phyloP scores from a whole-genome alignment of 92 coral and sea anemone genomes.

The Palythoa caribaeorum region DNA sequence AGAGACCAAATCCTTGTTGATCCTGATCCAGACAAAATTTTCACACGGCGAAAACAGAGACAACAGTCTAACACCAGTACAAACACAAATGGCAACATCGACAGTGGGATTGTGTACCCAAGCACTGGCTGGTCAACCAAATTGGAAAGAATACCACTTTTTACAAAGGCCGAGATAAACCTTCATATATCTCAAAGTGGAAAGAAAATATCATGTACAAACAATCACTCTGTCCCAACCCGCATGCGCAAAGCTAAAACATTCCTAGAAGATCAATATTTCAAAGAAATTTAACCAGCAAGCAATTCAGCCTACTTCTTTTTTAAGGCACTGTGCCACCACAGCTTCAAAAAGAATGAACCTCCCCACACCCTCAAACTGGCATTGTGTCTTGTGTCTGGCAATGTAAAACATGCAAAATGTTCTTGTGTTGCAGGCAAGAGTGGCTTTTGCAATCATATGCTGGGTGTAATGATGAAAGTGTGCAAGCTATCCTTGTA shows the following conservation, averaged over 20 bases:
- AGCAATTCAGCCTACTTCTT: slow-evolving; percentile 25
- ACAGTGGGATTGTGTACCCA: slow-evolving; percentile 33
- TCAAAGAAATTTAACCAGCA: slow-evolving; percentile 46
- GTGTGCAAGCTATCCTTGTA: slow-evolving; percentile 70
- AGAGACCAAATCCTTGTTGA: slow-evolving; percentile 41
- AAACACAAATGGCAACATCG: slow-evolving; percentile 26
- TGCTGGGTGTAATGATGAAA: slow-evolving; percentile 53
- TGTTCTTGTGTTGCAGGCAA: slow-evolving; percentile 49
- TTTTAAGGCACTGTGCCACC: slow-evolving; percentile 35
- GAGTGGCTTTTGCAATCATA: slow-evolving; percentile 49
- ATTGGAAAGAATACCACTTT: slow-evolving; percentile 41
- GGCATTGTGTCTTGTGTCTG: slow-evolving; percentile 44
- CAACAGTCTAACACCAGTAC: slow-evolving; percentile 12
- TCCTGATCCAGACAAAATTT: slow-evolving; percentile 42
- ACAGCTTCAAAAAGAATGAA: slow-evolving; percentile 49
- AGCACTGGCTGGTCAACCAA: slow-evolving; percentile 41
- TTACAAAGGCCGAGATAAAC: slow-evolving; percentile 50
- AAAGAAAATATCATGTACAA: slow-evolving; percentile 42
- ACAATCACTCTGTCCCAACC: slow-evolving; percentile 65
- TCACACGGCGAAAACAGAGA: slow-evolving; percentile 38
- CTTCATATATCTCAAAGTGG: slow-evolving; percentile 52
- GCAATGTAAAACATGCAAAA: slow-evolving; percentile 40
- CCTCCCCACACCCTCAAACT: slow-evolving; percentile 33
- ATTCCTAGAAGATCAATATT: slow-evolving; percentile 69
- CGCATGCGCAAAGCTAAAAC: slow-evolving; percentile 70